phyloP scores from a whole-genome alignment of 1,140 invertebrate genomes.

The Planococcus citri region DNA sequence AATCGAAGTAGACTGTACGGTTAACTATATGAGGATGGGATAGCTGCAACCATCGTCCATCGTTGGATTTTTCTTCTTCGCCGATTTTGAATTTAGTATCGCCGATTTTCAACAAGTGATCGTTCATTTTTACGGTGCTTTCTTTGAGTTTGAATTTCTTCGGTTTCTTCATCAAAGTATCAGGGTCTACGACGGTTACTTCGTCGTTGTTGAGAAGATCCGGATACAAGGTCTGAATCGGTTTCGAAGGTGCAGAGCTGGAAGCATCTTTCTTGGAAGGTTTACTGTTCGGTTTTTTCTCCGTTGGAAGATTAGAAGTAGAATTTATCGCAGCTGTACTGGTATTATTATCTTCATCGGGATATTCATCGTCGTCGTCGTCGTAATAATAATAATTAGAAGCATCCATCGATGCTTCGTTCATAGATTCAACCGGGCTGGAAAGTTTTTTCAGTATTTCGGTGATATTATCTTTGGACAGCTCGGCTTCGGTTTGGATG shows the following conservation, averaged over 20 bases:
- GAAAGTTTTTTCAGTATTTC: not conserved
- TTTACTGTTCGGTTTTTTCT: no score
- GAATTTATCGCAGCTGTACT: no score
- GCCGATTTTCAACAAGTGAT: not conserved
- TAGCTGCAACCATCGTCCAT: not conserved
- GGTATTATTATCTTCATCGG: constrained; percentile 25
- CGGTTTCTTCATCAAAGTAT: not conserved
- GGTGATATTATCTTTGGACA: not conserved
- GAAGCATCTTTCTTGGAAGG: no score
- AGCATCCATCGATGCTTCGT: constrained; percentile 31
- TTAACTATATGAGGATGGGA: not conserved
- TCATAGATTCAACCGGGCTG: no score
- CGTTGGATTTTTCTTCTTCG: not conserved
- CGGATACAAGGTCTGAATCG: no score
- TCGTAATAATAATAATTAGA: no score
- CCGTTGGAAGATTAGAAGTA: no score
- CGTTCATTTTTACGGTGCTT: not conserved
- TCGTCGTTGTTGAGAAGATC: not conserved
- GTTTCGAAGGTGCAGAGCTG: no score
- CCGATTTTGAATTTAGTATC: not conserved
- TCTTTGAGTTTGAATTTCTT: not conserved
- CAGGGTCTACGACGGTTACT: not conserved
- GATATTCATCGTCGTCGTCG: constrained; percentile 35
- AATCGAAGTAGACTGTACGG: not conserved
- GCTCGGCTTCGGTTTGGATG: not conserved